Evolutionary conservation across 2,797 vertebrate genomes (phyloP).

Genomic region (Acridotheres tristis): DNA sequence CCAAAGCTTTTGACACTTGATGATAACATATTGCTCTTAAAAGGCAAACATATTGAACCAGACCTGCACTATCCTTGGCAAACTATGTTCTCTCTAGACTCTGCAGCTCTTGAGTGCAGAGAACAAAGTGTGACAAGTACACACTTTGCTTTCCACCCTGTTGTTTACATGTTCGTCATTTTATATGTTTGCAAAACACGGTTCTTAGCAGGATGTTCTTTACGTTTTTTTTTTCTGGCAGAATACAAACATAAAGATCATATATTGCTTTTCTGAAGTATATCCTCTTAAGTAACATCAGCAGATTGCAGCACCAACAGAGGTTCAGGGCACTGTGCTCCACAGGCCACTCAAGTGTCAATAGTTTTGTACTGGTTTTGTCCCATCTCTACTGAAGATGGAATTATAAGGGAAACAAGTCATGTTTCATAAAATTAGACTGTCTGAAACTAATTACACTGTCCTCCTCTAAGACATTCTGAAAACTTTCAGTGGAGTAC

Average conservation of each 20-base stretch:
- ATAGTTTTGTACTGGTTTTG: neutral
- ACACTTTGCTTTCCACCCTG: neutral
- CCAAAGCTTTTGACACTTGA: neutral
- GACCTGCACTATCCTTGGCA: neutral
- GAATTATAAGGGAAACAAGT: neutral
- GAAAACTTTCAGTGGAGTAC: neutral
- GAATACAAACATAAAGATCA: neutral
- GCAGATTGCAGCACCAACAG: neutral
- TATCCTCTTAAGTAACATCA: neutral
- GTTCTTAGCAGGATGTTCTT: neutral
- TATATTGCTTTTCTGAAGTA: neutral
- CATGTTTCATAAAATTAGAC: neutral
- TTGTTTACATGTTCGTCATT: neutral
- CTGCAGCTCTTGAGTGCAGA: neutral
- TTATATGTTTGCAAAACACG: neutral
- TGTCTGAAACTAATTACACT: conserved; percentile 4
- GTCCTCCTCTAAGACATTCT: neutral
- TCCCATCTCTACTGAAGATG: neutral
- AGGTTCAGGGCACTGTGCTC: neutral
- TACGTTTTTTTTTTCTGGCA: neutral
- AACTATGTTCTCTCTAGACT: neutral
- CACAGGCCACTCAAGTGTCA: neutral
- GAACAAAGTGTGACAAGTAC: neutral
- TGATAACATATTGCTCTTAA: neutral
- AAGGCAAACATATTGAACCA: neutral